Evolutionary conservation across 2,113 vertebrate genomes (phyloP).

Genomic region (Dasyornis broadbenti): DNA sequence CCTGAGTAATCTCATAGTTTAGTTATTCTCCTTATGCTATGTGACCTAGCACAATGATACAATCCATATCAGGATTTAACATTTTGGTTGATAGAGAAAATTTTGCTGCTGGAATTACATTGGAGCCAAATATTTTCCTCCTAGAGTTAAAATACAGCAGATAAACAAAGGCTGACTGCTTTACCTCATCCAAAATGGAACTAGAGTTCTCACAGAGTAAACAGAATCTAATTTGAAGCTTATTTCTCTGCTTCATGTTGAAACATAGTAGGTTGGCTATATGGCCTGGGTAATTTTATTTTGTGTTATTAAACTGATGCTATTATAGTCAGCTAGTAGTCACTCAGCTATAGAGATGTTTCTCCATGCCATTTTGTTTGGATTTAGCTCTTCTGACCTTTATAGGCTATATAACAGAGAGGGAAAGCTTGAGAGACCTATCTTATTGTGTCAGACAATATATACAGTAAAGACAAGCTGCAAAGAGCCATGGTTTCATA

Average conservation of each 20-base stretch:
- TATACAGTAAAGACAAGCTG: constrained; percentile 6
- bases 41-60: background rate
- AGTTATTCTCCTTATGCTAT: background rate
- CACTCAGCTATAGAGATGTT: constrained; percentile 34
- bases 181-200: background rate
- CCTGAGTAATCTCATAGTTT: background rate
- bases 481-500: constrained; percentile 38
- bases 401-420: constrained; percentile 21
- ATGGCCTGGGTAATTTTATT: constrained; percentile 13
- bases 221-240: constrained; percentile 21
- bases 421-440: constrained; percentile 29
- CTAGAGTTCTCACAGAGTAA: background rate
- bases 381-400: constrained; percentile 68
- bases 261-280: background rate
- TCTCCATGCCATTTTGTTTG: constrained; percentile 14
- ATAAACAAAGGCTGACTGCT: background rate
- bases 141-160: background rate
- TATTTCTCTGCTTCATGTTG: constrained; percentile 14
- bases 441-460: constrained; percentile 38
- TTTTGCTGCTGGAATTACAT: background rate
- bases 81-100: background rate
- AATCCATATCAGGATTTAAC: background rate
- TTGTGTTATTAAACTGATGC: constrained; percentile 29
- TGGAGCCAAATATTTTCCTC: background rate
- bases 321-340: constrained; percentile 31